Conservation (phyloP, 2,113 vertebrate species). For the Carassius gibelio region DNA sequence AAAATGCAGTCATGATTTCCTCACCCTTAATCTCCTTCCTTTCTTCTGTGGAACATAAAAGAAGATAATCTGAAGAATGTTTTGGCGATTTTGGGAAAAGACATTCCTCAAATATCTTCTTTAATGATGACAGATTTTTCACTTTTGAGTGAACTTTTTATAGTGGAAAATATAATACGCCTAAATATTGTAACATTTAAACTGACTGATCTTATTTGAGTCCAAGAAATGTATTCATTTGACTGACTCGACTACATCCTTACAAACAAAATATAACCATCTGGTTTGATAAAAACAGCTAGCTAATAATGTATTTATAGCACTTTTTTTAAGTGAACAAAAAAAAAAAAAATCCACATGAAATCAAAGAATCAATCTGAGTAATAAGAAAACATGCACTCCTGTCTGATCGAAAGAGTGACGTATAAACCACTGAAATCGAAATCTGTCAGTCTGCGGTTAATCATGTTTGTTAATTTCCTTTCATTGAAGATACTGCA, state of each 20-base stretch:
- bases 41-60: background rate
- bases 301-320: background rate
- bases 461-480: background rate
- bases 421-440: background rate
- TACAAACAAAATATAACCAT: background rate
- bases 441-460: background rate
- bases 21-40: background rate
- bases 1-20: too few relatives aligned
- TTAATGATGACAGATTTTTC: background rate
- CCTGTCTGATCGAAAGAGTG: background rate
- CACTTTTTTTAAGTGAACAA: background rate
- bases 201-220: too few relatives aligned
- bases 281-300: background rate
- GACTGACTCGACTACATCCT: background rate
- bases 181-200: background rate
- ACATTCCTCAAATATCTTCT: background rate
- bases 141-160: background rate
- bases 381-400: background rate
- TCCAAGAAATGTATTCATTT: too few relatives aligned
- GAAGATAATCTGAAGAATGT: background rate
- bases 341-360: background rate
- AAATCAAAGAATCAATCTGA: background rate
- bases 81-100: too few relatives aligned
- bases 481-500: background rate
- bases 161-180: background rate